Evolutionary conservation across 2,888 invertebrate genomes (phyloP).

Genomic region (Melinopterus prodromus): DNA sequence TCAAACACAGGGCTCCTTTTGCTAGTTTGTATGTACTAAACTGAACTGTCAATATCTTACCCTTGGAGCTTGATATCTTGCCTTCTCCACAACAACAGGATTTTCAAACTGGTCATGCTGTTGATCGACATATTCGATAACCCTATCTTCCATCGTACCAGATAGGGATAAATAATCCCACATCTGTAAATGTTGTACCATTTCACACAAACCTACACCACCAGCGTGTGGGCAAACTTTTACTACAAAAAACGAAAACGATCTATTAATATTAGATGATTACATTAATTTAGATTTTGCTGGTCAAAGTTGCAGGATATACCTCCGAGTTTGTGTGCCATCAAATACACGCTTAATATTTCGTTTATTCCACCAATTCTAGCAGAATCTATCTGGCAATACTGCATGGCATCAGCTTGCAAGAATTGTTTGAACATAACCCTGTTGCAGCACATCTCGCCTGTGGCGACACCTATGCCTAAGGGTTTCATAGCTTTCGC

Average conservation of each 20-base stretch:
- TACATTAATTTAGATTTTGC: slow-evolving; percentile 4
- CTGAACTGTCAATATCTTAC: slow-evolving; percentile 58
- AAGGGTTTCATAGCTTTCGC: slow-evolving; percentile 75
- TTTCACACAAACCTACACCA: slow-evolving; percentile 93
- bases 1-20: no score
- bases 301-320: not conserved
- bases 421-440: slow-evolving; percentile 93
- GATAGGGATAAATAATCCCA: slow-evolving; percentile 86
- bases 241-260: slow-evolving; percentile 64
- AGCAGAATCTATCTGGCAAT: slow-evolving; percentile 90
- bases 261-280: slow-evolving; percentile 13
- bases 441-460: slow-evolving; percentile 91
- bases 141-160: slow-evolving; percentile 73
- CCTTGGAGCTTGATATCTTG: slow-evolving; percentile 78
- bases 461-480: slow-evolving; percentile 88
- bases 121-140: slow-evolving; percentile 89
- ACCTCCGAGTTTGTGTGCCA: slow-evolving; percentile 88
- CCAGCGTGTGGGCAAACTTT: slow-evolving; percentile 95
- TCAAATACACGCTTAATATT: slow-evolving; percentile 84
- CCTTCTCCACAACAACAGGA: slow-evolving; percentile 75
- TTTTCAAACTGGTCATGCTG: slow-evolving; percentile 88
- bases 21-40: not conserved
- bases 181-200: slow-evolving; percentile 91
- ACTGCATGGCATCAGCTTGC: slow-evolving; percentile 81
- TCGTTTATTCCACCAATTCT: slow-evolving; percentile 90